Evolutionary conservation across 1,140 invertebrate genomes (phyloP).

Genomic region (Arion vulgaris): DNA sequence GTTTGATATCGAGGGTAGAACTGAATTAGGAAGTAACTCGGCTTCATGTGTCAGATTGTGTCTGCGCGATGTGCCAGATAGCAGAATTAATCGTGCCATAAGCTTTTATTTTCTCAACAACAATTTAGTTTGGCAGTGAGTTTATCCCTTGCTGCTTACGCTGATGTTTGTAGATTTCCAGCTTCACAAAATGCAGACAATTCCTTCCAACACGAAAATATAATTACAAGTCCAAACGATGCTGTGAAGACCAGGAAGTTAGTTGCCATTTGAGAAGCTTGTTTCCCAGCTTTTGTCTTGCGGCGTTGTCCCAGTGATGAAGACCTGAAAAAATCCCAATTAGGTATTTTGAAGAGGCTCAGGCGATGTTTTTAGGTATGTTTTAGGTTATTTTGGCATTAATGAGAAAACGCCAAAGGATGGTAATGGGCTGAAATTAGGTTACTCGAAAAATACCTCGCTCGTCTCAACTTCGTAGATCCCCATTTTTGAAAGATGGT

Average conservation of each 20-base stretch:
- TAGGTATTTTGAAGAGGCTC: conserved; percentile 13
- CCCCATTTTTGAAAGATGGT: neutral
- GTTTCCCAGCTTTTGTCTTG: neutral
- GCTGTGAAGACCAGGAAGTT: neutral
- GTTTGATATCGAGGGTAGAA: neutral
- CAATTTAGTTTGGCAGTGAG: conserved; percentile 16
- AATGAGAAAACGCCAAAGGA: conserved; percentile 20
- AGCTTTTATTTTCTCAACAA: conserved; percentile 13
- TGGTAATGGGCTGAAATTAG: conserved; percentile 27
- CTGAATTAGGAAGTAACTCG: neutral
- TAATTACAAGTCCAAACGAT: conserved; percentile 24
- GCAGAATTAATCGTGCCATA: neutral
- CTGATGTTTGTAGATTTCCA: conserved; percentile 17
- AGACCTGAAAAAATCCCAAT: conserved; percentile 2
- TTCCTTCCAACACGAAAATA: neutral
- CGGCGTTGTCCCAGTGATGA: neutral
- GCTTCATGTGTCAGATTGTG: neutral
- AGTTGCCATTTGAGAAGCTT: neutral
- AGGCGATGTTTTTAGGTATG: neutral
- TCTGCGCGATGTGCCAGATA: neutral
- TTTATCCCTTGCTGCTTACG: conserved; percentile 12
- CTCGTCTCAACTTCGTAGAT: neutral
- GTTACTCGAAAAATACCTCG: neutral
- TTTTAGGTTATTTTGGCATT: conserved; percentile 18
- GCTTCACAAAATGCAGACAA: neutral